phyloP scores from a whole-genome alignment of 2,113 vertebrate species.

The Anguilla rostrata region DNA sequence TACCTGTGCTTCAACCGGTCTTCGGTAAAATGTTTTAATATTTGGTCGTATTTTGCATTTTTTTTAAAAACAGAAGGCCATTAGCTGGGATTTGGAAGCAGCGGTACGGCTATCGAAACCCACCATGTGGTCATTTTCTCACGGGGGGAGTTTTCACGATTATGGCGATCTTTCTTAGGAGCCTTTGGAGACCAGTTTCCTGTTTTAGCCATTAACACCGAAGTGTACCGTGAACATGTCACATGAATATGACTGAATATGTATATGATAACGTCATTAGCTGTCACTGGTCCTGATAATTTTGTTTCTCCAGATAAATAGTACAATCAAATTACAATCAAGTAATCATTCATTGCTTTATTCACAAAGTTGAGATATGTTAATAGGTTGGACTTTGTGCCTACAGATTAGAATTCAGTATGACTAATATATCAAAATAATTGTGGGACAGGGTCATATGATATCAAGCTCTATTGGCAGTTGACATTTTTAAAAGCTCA shows the following conservation, averaged over 20 bases:
- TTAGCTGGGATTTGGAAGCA: neutral
- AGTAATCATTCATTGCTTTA: too few relatives aligned
- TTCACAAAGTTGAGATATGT: too few relatives aligned
- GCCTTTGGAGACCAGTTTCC: neutral
- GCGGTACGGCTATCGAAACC: neutral
- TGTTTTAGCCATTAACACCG: neutral
- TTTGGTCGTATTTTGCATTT: neutral
- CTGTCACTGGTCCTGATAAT: neutral
- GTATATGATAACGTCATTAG: neutral
- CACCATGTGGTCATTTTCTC: constrained; percentile 35
- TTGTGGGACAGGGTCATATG: too few relatives aligned
- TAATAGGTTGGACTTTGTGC: too few relatives aligned
- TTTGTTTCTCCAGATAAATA: neutral
- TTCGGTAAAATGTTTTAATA: neutral
- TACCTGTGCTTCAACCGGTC: neutral
- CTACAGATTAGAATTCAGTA: neutral
- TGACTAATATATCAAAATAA: too few relatives aligned
- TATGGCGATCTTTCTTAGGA: constrained; percentile 12
- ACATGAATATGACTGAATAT: neutral
- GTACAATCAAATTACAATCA: neutral
- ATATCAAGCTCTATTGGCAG: too few relatives aligned
- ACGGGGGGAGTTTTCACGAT: constrained; percentile 35
- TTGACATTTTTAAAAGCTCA: neutral
- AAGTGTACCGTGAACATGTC: neutral
- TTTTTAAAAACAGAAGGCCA: neutral